These are phyloP conservation scores for Hybos culiciformis DNA, from an alignment of 2,888 invertebrate genomes.

Conservation along the genomic window DNA sequence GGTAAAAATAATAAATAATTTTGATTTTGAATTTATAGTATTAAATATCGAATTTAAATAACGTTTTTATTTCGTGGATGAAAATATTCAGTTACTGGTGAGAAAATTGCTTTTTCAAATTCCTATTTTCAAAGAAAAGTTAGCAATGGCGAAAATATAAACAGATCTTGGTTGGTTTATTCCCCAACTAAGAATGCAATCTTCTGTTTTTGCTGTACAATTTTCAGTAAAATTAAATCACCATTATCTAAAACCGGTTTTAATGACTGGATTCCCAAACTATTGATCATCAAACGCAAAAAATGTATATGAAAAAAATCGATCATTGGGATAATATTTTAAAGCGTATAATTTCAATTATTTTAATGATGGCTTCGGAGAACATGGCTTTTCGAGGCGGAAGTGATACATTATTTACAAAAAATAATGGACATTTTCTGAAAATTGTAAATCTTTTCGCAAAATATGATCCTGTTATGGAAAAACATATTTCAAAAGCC, in stretches of 20 bases:
- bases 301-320: constrained; percentile 2
- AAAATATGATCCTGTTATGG: constrained; percentile 1
- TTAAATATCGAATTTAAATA: too few relatives aligned
- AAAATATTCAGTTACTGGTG: background rate
- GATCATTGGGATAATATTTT: constrained; percentile 5
- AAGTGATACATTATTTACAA: constrained; percentile 1
- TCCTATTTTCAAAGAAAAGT: constrained; percentile 1
- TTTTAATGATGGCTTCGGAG: background rate
- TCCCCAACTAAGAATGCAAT: background rate
- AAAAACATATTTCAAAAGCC: background rate
- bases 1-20: too few relatives aligned
- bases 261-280: constrained; percentile 2
- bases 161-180: background rate
- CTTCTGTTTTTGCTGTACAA: constrained; percentile 2
- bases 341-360: constrained; percentile 1
- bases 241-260: constrained; percentile 2
- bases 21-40: too few relatives aligned
- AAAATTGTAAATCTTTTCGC: background rate
- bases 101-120: background rate
- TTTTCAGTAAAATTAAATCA: constrained; percentile 1
- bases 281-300: constrained; percentile 3
- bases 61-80: too few relatives aligned
- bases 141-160: background rate
- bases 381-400: background rate
- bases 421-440: constrained; percentile 4